phyloP scores from a whole-genome alignment of 64 coral and sea anemone species.

The Montipora efflorescens region DNA sequence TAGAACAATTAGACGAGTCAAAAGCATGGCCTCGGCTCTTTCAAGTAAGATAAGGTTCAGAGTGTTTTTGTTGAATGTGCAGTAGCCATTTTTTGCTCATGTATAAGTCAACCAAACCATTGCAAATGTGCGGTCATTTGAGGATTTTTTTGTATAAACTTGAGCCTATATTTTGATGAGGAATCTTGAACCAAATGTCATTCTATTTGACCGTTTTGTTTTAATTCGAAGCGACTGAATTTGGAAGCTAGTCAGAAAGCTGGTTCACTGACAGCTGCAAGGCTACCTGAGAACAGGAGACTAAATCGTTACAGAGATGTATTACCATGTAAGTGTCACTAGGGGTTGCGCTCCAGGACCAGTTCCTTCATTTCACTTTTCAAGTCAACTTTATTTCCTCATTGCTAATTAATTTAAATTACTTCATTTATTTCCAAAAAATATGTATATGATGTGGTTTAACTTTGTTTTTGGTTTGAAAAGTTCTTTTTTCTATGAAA shows the following conservation, averaged over 20 bases:
- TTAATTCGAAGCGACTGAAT: slow-evolving; percentile 58
- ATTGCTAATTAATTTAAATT: too few species aligned
- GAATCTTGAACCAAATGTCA: neutral
- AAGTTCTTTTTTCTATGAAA: too few species aligned
- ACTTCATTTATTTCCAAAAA: too few species aligned
- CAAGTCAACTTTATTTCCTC: too few species aligned
- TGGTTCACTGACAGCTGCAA: slow-evolving; percentile 74
- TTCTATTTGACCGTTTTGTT: neutral
- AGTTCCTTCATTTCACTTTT: neutral
- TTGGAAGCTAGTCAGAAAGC: slow-evolving; percentile 85
- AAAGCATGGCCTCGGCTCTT: slow-evolving; percentile 74
- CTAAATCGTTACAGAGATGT: slow-evolving; percentile 93
- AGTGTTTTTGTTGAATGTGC: neutral
- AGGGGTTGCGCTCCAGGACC: neutral
- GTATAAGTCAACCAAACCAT: neutral
- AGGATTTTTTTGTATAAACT: too few species aligned
- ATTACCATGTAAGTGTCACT: slow-evolving; percentile 86
- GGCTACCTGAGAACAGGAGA: slow-evolving; percentile 84
- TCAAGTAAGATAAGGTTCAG: slow-evolving; percentile 62
- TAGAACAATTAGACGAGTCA: slow-evolving; percentile 83
- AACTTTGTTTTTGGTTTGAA: too few species aligned
- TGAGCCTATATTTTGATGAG: too few species aligned
- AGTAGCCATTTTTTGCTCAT: neutral
- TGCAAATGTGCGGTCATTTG: neutral
- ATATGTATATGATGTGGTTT: too few species aligned